Evolutionary conservation across 92 coral and sea anemone genomes (phyloP).

Genomic region (Ricordea florida): DNA sequence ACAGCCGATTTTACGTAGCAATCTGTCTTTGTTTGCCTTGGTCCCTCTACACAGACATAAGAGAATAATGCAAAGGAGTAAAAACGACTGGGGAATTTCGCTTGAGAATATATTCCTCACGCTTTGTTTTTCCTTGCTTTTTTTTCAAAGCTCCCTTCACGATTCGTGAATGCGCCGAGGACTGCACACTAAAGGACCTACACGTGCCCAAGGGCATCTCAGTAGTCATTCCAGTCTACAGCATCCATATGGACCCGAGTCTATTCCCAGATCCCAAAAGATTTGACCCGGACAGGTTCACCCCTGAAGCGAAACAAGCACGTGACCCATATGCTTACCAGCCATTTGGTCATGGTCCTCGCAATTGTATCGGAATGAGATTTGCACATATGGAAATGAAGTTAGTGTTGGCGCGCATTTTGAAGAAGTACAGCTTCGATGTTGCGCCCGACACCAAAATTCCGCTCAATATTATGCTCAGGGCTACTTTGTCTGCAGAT

Average conservation of each 20-base stretch:
- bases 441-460: conserved; percentile 48
- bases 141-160: conserved; percentile 6
- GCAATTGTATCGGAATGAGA: conserved; percentile 70
- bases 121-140: neutral
- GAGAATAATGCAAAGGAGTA: too few species aligned
- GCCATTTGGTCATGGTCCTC: conserved; percentile 70
- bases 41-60: too few species aligned
- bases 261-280: conserved; percentile 61
- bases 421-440: conserved; percentile 57
- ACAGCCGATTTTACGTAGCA: too few species aligned
- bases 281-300: conserved; percentile 72
- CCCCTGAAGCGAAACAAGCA: conserved; percentile 64
- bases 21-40: too few species aligned
- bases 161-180: conserved; percentile 44
- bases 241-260: conserved; percentile 54
- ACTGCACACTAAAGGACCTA: conserved; percentile 40
- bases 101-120: too few species aligned
- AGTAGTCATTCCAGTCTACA: conserved; percentile 45
- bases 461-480: conserved; percentile 8
- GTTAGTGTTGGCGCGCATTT: conserved; percentile 51
- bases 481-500: neutral
- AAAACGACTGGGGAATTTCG: too few species aligned
- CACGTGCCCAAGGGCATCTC: conserved; percentile 31
- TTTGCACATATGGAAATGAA: conserved; percentile 80
- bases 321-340: conserved; percentile 60